Conservation (phyloP, 2,797 vertebrate species). For the Cheirogaleus major region DNA sequence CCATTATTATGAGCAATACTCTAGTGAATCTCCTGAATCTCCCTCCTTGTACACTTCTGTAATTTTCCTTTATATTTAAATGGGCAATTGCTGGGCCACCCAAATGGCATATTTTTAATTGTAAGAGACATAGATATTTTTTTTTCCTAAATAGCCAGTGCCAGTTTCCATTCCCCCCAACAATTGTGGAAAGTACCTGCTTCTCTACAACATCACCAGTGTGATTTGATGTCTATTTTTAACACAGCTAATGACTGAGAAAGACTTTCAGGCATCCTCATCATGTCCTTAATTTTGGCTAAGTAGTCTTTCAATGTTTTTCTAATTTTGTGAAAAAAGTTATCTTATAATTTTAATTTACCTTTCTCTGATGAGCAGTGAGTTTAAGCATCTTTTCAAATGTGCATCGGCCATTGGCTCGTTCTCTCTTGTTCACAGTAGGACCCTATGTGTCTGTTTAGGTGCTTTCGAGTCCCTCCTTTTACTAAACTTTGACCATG, state of each 20-base stretch:
- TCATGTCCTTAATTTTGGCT: neutral
- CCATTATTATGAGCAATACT: neutral
- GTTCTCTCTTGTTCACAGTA: neutral
- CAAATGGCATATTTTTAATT: neutral
- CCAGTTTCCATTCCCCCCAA: neutral
- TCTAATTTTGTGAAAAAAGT: neutral
- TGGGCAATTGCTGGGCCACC: neutral
- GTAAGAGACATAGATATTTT: neutral
- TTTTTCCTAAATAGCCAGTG: neutral
- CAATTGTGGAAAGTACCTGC: neutral
- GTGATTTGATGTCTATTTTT: neutral
- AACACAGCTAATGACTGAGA: neutral
- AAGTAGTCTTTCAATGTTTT: neutral
- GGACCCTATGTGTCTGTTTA: neutral
- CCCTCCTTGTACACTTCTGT: neutral
- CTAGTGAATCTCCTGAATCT: neutral
- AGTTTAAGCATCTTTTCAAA: neutral
- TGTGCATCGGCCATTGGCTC: neutral
- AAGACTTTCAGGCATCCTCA: neutral
- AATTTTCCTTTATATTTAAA: constrained; percentile 21
- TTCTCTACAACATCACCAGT: neutral
- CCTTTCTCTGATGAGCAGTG: neutral
- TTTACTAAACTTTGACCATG: neutral
- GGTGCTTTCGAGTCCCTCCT: neutral
- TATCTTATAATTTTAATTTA: neutral